Evolutionary conservation across 2,888 invertebrate genomes (phyloP), one percentile per base, ranked within the genome.

Genomic region (Pollenia griseotomentosa): DNA sequence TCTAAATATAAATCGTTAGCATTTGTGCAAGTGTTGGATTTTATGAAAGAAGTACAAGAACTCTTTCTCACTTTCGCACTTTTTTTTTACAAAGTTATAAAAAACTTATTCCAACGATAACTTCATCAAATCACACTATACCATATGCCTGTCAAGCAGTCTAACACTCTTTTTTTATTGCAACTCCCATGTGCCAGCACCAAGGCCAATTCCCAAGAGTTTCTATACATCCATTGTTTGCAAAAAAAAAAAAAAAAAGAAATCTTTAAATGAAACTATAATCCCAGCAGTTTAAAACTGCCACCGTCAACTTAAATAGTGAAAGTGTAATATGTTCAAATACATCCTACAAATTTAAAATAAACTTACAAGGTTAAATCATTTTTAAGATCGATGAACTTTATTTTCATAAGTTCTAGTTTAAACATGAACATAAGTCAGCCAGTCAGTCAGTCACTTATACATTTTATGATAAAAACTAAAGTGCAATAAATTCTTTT

Each of bases 401-500:
- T 53, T 55, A 9, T 12, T n/a, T 44, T 10, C 19, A 55, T 55
- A 65, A 57, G 33, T 19, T 48, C 48, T 40, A 57, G 33, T 48
- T 48, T 16, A 48, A n/a, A 19, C n/a, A 40, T 8, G 44, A 33
- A 10, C 51, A 51, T 12, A 19, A 16, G 33, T 12, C 23, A 59
- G 16, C 19, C 19, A 9, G 16, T n/a, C n/a, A 33, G n/a, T 63
- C 48, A 51, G n/a, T 7, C 61, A 53, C 23, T 70, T 71, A 42
- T 8, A n/a, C 10, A 12, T 33, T n/a, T 53, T 70, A 16, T 59
- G 51, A 68, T 59, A 75, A 68, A 57, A 48, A 33, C 33, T 80
- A 48, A 74, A 74, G 40, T 82, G 42, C 57, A 74, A 74, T 66
- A 82, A 82, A 74, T 82, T 82, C 51, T 33, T 59, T 74, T 71